phyloP scores from a whole-genome alignment of 2,113 vertebrate species.

The Callithrix jacchus region DNA sequence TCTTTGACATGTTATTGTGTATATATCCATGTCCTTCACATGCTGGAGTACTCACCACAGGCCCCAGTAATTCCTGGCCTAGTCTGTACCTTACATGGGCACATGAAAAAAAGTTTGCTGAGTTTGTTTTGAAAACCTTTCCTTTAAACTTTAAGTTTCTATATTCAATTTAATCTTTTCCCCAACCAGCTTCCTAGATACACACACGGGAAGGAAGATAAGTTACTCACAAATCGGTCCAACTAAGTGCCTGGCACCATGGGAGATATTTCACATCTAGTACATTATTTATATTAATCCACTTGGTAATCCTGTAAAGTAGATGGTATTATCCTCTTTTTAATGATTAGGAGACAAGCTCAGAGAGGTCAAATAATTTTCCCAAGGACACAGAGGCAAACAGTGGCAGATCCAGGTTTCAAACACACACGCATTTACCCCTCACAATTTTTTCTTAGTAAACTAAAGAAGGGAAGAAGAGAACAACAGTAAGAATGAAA shows the following conservation, averaged over 20 bases:
- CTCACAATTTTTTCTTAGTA: not conserved
- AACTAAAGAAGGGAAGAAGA: not conserved
- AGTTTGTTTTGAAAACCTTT: slow-evolving; percentile 42
- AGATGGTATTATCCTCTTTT: slow-evolving; percentile 40
- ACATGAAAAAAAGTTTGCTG: not conserved
- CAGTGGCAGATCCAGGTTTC: not conserved
- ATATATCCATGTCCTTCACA: not conserved
- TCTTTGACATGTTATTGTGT: not conserved
- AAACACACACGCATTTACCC: not conserved
- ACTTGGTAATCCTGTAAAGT: slow-evolving; percentile 31
- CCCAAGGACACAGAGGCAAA: slow-evolving; percentile 2
- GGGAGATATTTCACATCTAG: slow-evolving; percentile 10
- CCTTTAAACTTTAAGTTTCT: slow-evolving; percentile 32
- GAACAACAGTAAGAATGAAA: not conserved
- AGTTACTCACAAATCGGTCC: not conserved
- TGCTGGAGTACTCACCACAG: not conserved
- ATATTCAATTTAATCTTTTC: not conserved
- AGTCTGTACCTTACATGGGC: not conserved
- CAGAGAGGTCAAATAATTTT: slow-evolving; percentile 36
- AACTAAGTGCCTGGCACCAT: not conserved
- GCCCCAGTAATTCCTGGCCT: not conserved
- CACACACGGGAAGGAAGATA: not conserved
- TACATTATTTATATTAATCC: slow-evolving; percentile 49
- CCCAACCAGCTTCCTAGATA: not conserved
- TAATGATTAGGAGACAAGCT: slow-evolving; percentile 23